These are phyloP conservation scores for Epirrhoe tristata DNA, from an alignment of 2,888 invertebrate species.

Conservation along the genomic window DNA sequence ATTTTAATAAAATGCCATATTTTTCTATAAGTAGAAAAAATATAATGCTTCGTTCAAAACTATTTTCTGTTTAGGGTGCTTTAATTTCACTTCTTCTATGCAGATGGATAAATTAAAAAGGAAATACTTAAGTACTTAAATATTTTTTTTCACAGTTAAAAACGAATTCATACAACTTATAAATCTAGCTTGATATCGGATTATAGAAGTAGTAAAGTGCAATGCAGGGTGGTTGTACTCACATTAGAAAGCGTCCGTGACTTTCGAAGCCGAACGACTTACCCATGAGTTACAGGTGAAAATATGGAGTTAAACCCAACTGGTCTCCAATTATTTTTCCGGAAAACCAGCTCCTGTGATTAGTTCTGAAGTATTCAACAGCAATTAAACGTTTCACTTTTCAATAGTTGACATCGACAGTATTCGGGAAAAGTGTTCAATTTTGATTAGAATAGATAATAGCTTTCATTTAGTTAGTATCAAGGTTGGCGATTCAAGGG, in stretches of 20 bases:
- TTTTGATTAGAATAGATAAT: not conserved
- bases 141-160: not conserved
- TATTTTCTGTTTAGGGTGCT: not conserved
- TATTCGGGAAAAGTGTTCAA: constrained; percentile 1
- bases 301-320: constrained; percentile 49
- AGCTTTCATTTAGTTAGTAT: not conserved
- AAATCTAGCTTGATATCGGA: not conserved
- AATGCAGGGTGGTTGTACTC: constrained; percentile 42
- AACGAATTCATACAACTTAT: not conserved
- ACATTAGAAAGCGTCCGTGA: constrained; percentile 44
- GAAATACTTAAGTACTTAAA: not conserved
- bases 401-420: constrained; percentile 15
- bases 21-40: too few species aligned
- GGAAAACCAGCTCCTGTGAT: constrained; percentile 53
- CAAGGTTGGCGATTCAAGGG: not conserved
- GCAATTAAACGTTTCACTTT: constrained; percentile 42
- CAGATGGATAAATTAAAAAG: not conserved
- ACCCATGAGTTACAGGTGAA: constrained; percentile 51
- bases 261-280: constrained; percentile 42
- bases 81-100: not conserved
- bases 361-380: constrained; percentile 44
- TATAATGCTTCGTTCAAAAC: too few species aligned
- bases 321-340: constrained; percentile 55
- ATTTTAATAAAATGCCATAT: not conserved
- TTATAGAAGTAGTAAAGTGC: not conserved